These are phyloP conservation scores for Caenorhabditis drosophilae DNA, from an alignment of 2,888 invertebrate species.

Conservation along the genomic window DNA sequence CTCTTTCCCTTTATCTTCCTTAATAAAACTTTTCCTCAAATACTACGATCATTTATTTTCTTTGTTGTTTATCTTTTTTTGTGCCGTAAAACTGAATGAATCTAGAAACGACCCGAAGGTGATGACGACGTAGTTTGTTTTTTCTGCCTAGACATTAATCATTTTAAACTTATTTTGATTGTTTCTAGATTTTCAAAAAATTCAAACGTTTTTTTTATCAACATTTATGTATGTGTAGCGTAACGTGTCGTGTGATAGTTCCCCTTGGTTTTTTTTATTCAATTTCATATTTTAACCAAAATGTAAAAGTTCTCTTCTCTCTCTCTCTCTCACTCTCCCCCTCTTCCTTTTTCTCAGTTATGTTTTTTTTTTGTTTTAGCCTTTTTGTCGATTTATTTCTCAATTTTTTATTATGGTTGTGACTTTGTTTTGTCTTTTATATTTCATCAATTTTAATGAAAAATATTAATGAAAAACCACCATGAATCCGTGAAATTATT, in stretches of 20 bases:
- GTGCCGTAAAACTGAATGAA: not conserved
- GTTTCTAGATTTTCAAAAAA: too few relatives aligned
- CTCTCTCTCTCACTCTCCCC: too few relatives aligned
- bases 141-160: not conserved
- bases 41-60: not conserved
- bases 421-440: not conserved
- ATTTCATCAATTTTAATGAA: not conserved
- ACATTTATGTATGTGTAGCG: not conserved
- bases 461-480: not conserved
- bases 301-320: too few relatives aligned
- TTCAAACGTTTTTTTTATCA: constrained; percentile 1
- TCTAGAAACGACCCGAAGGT: too few relatives aligned
- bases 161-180: not conserved
- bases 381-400: not conserved
- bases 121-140: not conserved
- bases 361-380: not conserved
- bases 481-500: not conserved
- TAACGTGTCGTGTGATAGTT: too few relatives aligned
- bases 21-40: not conserved
- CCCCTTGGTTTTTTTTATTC: too few relatives aligned
- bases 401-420: too few relatives aligned
- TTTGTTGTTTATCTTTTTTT: constrained; percentile 2
- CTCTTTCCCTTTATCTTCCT: too few relatives aligned
- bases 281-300: too few relatives aligned
- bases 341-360: constrained; percentile 3